phyloP scores from a whole-genome alignment of 2,797 vertebrate species.

The Sciaenops ocellatus region DNA sequence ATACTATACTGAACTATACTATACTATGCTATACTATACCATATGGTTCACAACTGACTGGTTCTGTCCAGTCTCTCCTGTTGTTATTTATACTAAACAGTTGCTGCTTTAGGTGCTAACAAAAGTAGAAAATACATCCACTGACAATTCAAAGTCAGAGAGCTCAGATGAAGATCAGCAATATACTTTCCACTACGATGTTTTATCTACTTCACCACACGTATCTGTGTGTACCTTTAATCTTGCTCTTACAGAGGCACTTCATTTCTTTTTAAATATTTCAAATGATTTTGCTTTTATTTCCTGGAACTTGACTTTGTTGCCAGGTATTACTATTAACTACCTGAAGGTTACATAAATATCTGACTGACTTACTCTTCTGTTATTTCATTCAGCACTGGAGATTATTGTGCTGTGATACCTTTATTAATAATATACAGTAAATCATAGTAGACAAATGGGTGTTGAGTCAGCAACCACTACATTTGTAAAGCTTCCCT shows the following conservation, averaged over 20 bases:
- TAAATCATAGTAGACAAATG: constrained; percentile 14
- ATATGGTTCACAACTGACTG: not conserved
- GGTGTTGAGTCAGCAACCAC: not conserved
- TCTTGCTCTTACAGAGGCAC: not conserved
- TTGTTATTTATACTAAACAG: not conserved
- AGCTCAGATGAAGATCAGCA: constrained; percentile 8
- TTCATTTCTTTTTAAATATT: not conserved
- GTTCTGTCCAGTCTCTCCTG: not conserved
- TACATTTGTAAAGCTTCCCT: constrained; percentile 17
- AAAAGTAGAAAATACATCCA: not conserved
- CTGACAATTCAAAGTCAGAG: not conserved
- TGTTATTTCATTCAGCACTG: not conserved
- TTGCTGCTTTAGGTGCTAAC: not conserved
- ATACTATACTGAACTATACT: not conserved
- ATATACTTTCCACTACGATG: not conserved
- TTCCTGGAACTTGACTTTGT: constrained; percentile 8
- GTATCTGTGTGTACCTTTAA: not conserved
- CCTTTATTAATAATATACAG: constrained; percentile 33
- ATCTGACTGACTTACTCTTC: constrained; percentile 1
- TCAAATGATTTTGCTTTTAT: not conserved
- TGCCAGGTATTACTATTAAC: not conserved
- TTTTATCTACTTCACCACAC: not conserved
- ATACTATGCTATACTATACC: not conserved
- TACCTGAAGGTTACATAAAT: not conserved
- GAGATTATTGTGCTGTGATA: not conserved